Evolutionary conservation across 2,888 invertebrate genomes (phyloP).

Genomic region (Drosophila quasianomalipes): DNA sequence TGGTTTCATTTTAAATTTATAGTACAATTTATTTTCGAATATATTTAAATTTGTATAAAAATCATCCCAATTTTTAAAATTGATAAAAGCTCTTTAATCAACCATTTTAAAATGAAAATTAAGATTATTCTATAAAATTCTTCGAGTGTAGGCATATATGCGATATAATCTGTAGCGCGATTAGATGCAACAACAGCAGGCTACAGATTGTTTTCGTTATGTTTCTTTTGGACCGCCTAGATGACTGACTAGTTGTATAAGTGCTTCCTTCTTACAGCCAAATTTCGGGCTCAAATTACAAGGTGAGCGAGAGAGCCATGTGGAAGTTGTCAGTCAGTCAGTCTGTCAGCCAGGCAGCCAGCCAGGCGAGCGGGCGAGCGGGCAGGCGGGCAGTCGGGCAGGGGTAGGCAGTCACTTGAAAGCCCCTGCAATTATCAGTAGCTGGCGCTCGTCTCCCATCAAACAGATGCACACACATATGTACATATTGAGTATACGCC

Average conservation of each 20-base stretch:
- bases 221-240: constrained; percentile 15
- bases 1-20: too few species aligned
- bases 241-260: constrained; percentile 78
- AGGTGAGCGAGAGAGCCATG: constrained; percentile 78
- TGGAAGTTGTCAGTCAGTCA: constrained; percentile 73
- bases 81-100: background rate
- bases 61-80: background rate
- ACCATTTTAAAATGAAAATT: background rate
- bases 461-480: background rate
- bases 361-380: background rate
- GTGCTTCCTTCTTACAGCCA: constrained; percentile 78
- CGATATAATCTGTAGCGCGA: constrained; percentile 69
- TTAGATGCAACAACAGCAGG: constrained; percentile 36
- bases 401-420: constrained; percentile 56
- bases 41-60: background rate
- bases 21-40: background rate
- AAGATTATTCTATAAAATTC: background rate
- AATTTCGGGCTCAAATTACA: constrained; percentile 84
- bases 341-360: background rate
- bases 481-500: constrained; percentile 72
- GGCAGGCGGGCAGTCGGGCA: background rate
- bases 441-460: constrained; percentile 48
- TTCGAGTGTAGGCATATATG: constrained; percentile 35
- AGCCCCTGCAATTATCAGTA: constrained; percentile 75
- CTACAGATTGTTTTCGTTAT: constrained; percentile 15